Evolutionary conservation across 1,140 invertebrate species (phyloP).

Genomic region (Brachionus manjavacas): DNA sequence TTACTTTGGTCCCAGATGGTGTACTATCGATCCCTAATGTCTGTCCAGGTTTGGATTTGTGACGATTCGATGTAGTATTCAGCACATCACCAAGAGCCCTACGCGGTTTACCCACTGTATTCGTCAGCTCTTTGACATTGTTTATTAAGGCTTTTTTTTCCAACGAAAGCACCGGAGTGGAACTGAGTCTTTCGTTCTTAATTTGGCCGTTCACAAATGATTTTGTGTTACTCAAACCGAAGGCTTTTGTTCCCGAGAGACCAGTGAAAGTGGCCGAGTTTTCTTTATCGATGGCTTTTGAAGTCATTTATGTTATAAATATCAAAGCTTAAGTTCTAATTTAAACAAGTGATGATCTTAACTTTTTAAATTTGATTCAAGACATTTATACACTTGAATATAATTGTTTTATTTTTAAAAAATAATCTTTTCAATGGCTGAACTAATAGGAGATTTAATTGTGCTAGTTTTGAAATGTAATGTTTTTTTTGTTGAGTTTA

Average conservation of each 20-base stretch:
- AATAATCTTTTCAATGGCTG: neutral
- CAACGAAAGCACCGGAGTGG: neutral
- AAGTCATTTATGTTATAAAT: neutral
- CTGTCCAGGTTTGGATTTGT: neutral
- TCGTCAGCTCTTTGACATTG: neutral
- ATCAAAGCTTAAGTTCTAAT: slow-evolving; percentile 5
- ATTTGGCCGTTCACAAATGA: neutral
- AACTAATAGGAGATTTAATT: neutral
- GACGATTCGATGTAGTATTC: neutral
- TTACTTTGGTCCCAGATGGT: neutral
- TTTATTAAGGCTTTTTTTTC: neutral
- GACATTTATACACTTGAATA: neutral
- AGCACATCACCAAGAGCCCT: slow-evolving; percentile 25
- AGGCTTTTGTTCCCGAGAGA: neutral
- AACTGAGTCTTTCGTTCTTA: neutral
- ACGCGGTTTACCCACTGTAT: neutral
- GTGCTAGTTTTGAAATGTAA: neutral
- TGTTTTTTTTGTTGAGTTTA: no score
- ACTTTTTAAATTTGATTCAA: neutral
- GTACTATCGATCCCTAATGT: neutral
- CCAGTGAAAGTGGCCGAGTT: neutral
- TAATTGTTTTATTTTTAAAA: neutral
- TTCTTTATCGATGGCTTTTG: slow-evolving; percentile 17
- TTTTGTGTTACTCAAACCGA: neutral
- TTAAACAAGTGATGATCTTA: neutral